Evolutionary conservation across 2,113 vertebrate genomes (phyloP), one percentile per base, ranked within the genome.

Genomic region (Oceanites oceanicus): DNA sequence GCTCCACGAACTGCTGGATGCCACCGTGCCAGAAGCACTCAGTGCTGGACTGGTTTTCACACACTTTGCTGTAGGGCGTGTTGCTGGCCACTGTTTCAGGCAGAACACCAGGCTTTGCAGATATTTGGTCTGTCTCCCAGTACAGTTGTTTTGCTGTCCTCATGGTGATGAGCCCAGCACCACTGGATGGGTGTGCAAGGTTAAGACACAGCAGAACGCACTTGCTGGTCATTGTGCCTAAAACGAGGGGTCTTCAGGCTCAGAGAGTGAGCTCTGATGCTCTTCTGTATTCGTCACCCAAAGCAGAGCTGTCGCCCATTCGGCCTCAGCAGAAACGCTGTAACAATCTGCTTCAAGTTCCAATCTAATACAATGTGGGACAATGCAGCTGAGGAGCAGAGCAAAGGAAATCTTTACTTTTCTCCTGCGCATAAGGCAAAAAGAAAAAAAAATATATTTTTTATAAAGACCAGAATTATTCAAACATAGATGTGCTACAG

Each of bases 41-140:
- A 1, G n/a, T 2, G 14, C 52, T 27, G 32, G n/a, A 12, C 21
- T 11, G 12, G 25, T 45, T 73, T 34, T 53, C 40, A 36, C 27
- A 16, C 6, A 1, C 45, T 47, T 52, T 27, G 18, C 34, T 53
- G 29, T 5, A 27, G 4, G 9, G 5, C 0, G 0, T 23, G 20
- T n/a, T 53, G 29, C 53, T 38, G 40, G 27, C 17, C 49, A 10
- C 25, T 21, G n/a, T 49, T 68, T 56, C 47, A 42, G 70, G 40
- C 25, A 59, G 13, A 45, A 65, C 29, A 77, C 21, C 26, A 36
- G 26, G 27, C 11, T 22, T 11, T 23, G n/a, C 29, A 53, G 44
- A 7, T 32, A 19, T 32, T 47, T 34, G 13, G 5, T 45, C 36
- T 27, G 61, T 18, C 55, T 18, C 55, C 42, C 47, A 7, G 30